Evolutionary conservation across 2,888 invertebrate species (phyloP), one percentile per base, ranked within the genome.

Genomic region (Drosophila aldrichi): DNA sequence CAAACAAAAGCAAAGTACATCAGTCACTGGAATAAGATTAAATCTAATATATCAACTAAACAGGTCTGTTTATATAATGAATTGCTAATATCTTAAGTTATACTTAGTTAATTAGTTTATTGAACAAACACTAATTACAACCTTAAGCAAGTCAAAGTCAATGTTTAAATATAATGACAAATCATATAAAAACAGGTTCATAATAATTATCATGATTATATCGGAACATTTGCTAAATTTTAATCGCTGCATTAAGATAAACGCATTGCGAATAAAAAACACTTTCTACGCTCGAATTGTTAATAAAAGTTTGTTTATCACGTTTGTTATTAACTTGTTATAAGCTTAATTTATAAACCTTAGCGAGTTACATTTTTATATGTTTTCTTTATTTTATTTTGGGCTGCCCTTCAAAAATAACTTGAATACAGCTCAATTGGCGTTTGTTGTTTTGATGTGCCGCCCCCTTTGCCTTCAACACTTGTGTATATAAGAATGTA

Each of bases 391-490:
- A 4, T 25, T 25, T 6, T 25, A 1, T 38, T 22, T 52, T 9
- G 2, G 20, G 41, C 25, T 49, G 64, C 10, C 22, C 61, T 61
- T 58, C 41, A 48, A 25, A 46, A 54, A 36, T 55, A 43, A 51
- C 58, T 41, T 6, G 29, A 36, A 67, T n/a, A 83, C 88, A 84
- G 64, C 88, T 88, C 86, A 84, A 88, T 84, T 78, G 82, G 60
- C 80, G 65, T 55, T 64, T 43, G 20, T 58, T 61, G 36, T 62
- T 70, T 65, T 70, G 57, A 66, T 57, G 59, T 54, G 44, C 29
- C 54, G 20, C 25, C 34, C 12, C 10, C 16, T 5, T 20, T 16
- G 41, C 18, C 46, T 51, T 58, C 77, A 74, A 0, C 22, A 20
- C 75, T 74, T 64, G 74, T 76, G 62, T 18, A 38, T 40, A 36